Conservation (phyloP, 2,113 vertebrate species). For the Origma solitaria region DNA sequence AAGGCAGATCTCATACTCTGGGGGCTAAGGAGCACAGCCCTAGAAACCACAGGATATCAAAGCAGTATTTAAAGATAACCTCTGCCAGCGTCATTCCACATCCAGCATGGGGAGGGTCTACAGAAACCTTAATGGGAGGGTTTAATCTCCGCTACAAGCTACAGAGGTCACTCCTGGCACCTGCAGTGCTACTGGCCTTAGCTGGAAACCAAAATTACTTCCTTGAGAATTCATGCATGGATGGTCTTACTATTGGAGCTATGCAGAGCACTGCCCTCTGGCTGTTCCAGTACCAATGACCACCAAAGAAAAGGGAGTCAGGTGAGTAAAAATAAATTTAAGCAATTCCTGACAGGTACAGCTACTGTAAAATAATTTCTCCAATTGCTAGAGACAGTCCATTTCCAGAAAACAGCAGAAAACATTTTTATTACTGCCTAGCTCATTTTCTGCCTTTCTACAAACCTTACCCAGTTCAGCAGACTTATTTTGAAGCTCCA, state of each 20-base stretch:
- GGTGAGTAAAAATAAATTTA: neutral
- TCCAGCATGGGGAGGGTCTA: neutral
- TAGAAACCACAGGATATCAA: neutral
- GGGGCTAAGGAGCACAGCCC: neutral
- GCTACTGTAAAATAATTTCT: neutral
- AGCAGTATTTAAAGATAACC: neutral
- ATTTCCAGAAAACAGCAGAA: neutral
- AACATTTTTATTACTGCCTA: neutral
- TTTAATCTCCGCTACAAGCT: neutral
- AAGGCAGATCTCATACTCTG: neutral
- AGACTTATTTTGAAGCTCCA: conserved; percentile 68
- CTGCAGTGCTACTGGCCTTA: neutral
- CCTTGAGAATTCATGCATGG: neutral
- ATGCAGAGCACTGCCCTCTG: neutral
- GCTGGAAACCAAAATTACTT: neutral
- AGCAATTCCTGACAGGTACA: neutral
- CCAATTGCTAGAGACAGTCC: neutral
- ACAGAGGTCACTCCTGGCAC: neutral
- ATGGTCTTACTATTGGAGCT: neutral
- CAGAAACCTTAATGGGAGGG: neutral
- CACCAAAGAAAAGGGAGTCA: neutral
- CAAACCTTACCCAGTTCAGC: conserved; percentile 68
- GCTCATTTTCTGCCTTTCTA: neutral
- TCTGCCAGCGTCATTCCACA: neutral
- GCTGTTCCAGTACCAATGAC: neutral